phyloP scores from a whole-genome alignment of 64 coral and sea anemone genomes.

The Actinia tenebrosa region DNA sequence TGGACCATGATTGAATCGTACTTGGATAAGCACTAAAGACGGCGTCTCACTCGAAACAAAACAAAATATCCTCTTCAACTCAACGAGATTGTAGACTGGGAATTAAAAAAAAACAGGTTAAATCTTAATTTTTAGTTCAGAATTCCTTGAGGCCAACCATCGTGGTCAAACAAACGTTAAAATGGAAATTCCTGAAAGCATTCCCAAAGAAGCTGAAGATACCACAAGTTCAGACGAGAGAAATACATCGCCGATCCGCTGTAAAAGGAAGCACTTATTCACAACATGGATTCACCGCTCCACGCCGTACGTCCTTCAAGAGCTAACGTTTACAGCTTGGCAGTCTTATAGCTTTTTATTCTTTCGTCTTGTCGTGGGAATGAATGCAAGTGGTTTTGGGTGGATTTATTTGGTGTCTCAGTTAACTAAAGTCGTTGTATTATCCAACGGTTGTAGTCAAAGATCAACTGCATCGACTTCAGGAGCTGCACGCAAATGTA shows the following conservation, averaged over 20 bases:
- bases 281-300: background rate
- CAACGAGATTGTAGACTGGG: no score
- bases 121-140: background rate
- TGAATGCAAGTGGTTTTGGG: conserved; percentile 20
- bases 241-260: background rate
- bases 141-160: background rate
- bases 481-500: background rate
- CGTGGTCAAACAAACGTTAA: background rate
- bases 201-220: background rate
- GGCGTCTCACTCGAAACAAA: background rate
- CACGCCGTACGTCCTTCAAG: conserved; percentile 31
- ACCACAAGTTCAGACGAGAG: background rate
- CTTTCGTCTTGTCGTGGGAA: conserved; percentile 19
- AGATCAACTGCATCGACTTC: background rate
- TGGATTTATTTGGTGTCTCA: conserved; percentile 48
- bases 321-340: conserved; percentile 41
- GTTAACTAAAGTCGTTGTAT: conserved; percentile 14
- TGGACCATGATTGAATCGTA: background rate
- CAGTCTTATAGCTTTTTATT: conserved; percentile 34
- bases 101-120: no score
- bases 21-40: no score
- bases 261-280: background rate
- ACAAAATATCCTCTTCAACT: background rate
- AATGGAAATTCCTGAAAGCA: background rate
- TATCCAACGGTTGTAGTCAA: conserved; percentile 13